Conservation (phyloP, 2,797 vertebrate species). For the Sylvia borin region DNA sequence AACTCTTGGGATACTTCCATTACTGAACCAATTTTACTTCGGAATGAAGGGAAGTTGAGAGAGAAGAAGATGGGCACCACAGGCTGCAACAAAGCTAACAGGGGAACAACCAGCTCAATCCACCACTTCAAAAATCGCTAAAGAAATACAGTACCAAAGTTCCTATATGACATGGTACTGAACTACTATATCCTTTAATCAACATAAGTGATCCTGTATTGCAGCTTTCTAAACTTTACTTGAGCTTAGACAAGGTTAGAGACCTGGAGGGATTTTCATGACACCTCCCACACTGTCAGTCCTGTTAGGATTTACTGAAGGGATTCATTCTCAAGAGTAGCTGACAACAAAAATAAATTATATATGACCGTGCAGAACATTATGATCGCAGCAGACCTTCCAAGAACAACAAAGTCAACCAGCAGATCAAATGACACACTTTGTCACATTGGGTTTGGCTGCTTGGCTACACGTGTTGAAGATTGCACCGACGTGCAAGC, state of each 20-base stretch:
- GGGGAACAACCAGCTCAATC: not conserved
- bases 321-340: not conserved
- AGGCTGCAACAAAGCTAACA: not conserved
- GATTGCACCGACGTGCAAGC: not conserved
- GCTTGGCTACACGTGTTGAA: not conserved
- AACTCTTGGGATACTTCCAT: not conserved
- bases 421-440: not conserved
- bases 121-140: not conserved
- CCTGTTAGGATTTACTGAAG: not conserved
- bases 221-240: not conserved
- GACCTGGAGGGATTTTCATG: not conserved
- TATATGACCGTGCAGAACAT: not conserved
- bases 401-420: constrained; percentile 18
- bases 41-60: not conserved
- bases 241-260: not conserved
- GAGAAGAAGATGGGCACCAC: not conserved
- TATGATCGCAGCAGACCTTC: not conserved
- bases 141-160: not conserved
- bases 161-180: not conserved
- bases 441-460: not conserved
- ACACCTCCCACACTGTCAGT: not conserved
- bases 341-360: not conserved
- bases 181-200: not conserved
- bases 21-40: not conserved
- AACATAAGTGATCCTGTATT: not conserved